Evolutionary conservation across 2,888 invertebrate species (phyloP), one percentile per base, ranked within the genome.

Genomic region (Drosophila stalkeri): DNA sequence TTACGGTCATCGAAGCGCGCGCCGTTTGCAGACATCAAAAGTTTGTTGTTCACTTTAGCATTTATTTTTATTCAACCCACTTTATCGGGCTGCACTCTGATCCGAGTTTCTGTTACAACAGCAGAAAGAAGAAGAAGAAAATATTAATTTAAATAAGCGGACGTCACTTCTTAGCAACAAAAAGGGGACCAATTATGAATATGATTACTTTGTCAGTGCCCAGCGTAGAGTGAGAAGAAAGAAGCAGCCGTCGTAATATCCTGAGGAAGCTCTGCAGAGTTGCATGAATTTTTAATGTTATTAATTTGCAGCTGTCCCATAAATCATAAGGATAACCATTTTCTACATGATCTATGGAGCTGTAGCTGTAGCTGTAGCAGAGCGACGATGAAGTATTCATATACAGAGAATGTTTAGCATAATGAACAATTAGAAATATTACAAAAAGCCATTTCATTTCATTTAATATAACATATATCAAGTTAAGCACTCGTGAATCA

Each of bases 251-350:
- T 65, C 49, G 52, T 60, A 46, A 62, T 11, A 31, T 33, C 72
- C 44, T 6, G 11, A 33, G 49, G n/a, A n/a, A 51, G 33, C 54
- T 59, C 46, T n/a, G 54, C 52, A 60, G 76, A 51, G 66, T 49
- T 65, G 68, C 31, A 43, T 66, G 66, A 70, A 77, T 76, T 81
- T 72, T 80, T 69, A 68, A 83, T 83, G 76, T 69, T 78, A 81
- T 82, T 84, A 81, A 84, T 80, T 84, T 82, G 68, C 70, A 77
- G 67, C 71, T 70, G 60, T 55, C 72, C 64, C 81, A 80, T 82
- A 84, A 84, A 84, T 84, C 82, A 84, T 54, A 37, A 27, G 23
- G 20, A 60, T 52, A 49, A 35, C n/a, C 72, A 59, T 63, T 65
- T 73, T 62, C 37, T 57, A 31, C 39, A 69, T 79, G 82, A 82